Evolutionary conservation across 2,888 invertebrate species (phyloP).

Genomic region (Euplexia lucipara): DNA sequence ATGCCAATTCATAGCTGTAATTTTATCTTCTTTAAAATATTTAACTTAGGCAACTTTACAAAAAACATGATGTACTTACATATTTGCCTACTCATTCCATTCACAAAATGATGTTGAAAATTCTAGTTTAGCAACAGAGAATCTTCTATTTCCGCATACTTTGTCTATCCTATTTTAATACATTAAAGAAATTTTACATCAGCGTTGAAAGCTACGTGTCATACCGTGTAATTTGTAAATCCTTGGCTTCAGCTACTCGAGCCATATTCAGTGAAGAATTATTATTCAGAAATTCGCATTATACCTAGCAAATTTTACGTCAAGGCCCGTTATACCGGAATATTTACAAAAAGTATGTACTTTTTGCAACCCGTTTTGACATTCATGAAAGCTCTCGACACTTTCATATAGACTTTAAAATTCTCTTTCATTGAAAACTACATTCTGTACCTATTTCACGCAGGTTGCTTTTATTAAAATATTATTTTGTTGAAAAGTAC

Average conservation of each 20-base stretch:
- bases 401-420: constrained; percentile 18
- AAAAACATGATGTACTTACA: background rate
- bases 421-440: constrained; percentile 6
- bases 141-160: background rate
- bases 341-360: constrained; percentile 15
- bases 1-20: too few relatives aligned
- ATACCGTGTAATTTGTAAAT: constrained; percentile 39
- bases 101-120: background rate
- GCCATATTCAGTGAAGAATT: constrained; percentile 31
- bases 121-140: background rate
- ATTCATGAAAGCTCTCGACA: constrained; percentile 27
- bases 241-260: constrained; percentile 7
- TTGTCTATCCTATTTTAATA: background rate
- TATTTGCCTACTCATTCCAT: background rate
- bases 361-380: constrained; percentile 1
- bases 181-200: constrained; percentile 2
- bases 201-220: constrained; percentile 21
- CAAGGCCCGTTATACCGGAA: constrained; percentile 20
- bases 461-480: background rate
- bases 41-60: background rate
- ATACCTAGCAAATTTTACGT: constrained; percentile 20
- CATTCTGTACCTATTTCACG: background rate
- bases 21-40: too few relatives aligned
- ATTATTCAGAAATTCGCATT: constrained; percentile 19
- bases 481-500: too few relatives aligned